Evolutionary conservation across 2,797 vertebrate genomes (phyloP).

Genomic region (Poecilia gillii): DNA sequence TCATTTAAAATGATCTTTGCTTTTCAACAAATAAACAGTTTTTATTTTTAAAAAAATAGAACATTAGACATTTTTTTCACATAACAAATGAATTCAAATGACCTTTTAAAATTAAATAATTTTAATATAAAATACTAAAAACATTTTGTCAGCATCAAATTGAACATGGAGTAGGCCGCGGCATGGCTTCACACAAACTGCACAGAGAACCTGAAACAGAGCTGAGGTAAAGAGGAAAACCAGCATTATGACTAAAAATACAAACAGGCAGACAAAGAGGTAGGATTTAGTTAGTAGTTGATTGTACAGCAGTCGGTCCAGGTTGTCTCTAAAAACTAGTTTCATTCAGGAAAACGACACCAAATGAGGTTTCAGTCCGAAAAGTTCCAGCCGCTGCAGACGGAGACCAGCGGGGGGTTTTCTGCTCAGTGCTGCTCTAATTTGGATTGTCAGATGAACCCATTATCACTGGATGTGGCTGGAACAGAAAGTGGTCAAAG

Average conservation of each 20-base stretch:
- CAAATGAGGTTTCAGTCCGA: slow-evolving; percentile 32
- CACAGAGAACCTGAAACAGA: slow-evolving; percentile 57
- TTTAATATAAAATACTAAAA: slow-evolving; percentile 79
- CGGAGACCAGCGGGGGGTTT: slow-evolving; percentile 19
- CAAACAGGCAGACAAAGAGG: slow-evolving; percentile 36
- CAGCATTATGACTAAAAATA: neutral
- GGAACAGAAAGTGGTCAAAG: slow-evolving; percentile 1
- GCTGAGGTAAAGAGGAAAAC: slow-evolving; percentile 15
- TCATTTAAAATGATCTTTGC: neutral
- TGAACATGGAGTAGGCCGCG: slow-evolving; percentile 17
- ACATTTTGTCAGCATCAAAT: slow-evolving; percentile 48
- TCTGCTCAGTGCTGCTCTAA: slow-evolving; percentile 21
- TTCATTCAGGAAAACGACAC: neutral
- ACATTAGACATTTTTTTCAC: neutral
- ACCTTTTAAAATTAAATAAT: slow-evolving; percentile 76
- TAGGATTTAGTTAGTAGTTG: slow-evolving; percentile 39
- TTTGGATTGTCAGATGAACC: slow-evolving; percentile 22
- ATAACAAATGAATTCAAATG: slow-evolving; percentile 1
- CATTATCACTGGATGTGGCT: neutral
- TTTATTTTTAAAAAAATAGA: neutral
- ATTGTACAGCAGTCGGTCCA: slow-evolving; percentile 52
- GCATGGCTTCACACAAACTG: slow-evolving; percentile 28
- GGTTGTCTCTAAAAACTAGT: slow-evolving; percentile 15
- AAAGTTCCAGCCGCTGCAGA: slow-evolving; percentile 19
- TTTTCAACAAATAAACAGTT: neutral